These are phyloP conservation scores for Archocentrus centrarchus DNA, from an alignment of 2,113 vertebrate genomes.

Conservation along the genomic window DNA sequence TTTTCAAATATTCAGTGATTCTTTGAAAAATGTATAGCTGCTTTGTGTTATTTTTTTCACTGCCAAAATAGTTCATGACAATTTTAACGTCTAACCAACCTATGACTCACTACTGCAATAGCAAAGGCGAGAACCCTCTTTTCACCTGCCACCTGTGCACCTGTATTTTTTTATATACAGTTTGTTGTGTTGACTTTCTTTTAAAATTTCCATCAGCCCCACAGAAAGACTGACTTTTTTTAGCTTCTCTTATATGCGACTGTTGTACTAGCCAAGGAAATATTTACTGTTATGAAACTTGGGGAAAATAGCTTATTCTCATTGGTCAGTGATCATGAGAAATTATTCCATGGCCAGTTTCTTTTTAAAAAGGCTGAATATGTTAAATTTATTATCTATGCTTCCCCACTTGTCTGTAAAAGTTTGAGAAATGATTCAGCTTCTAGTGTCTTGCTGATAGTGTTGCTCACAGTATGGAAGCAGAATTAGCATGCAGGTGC, in stretches of 20 bases:
- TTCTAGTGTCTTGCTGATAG: conserved; percentile 6
- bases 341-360: no score
- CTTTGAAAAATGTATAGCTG: no score
- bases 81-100: background rate
- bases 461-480: conserved; percentile 71
- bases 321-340: background rate
- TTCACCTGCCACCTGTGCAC: background rate
- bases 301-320: background rate
- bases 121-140: background rate
- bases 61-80: background rate
- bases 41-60: background rate
- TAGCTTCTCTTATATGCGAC: background rate
- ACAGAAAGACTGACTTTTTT: background rate
- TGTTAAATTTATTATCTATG: background rate
- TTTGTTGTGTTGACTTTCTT: no score
- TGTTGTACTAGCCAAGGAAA: background rate
- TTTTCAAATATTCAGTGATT: background rate
- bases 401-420: background rate
- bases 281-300: background rate
- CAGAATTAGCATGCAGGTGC: conserved; percentile 68
- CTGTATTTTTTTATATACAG: background rate
- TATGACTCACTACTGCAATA: background rate
- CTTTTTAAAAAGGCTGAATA: background rate
- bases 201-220: no score
- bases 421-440: background rate